Percentiles rank a stretch among this genome's conserved stretches.
Conservation (phyloP, 1,140 invertebrate species). For the Microplitis demolitor region DNA sequence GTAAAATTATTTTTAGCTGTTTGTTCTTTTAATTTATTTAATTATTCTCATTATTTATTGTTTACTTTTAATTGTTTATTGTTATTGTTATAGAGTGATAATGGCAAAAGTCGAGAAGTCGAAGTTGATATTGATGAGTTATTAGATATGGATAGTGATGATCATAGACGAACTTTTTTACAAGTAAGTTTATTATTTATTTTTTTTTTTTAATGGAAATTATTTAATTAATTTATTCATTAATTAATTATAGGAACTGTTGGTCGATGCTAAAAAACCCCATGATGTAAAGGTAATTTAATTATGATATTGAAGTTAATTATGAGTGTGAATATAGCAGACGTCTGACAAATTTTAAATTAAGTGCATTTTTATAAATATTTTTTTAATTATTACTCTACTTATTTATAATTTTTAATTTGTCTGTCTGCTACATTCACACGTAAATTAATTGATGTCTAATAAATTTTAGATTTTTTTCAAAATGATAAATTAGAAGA, state of each 20-base stretch:
- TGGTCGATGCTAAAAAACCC: constrained; percentile 81
- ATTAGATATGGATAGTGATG: constrained; percentile 88
- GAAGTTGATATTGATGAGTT: constrained; percentile 94
- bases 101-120: constrained; percentile 72
- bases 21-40: not conserved
- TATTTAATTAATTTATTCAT: constrained; percentile 11
- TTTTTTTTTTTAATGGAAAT: not conserved
- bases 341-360: too few species aligned
- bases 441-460: too few species aligned
- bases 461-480: too few species aligned
- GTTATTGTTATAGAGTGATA: constrained; percentile 60
- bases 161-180: constrained; percentile 80
- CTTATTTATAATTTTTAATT: too few species aligned
- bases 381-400: too few species aligned
- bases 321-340: not conserved
- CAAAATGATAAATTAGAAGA: too few species aligned
- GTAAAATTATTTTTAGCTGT: constrained; percentile 57
- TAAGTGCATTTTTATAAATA: too few species aligned
- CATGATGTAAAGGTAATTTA: constrained; percentile 81
- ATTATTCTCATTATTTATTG: not conserved
- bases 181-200: constrained; percentile 65
- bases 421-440: too few species aligned
- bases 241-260: constrained; percentile 66
- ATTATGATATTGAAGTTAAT: constrained; percentile 22
- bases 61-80: constrained; percentile 1